These are phyloP conservation scores for Hoplodrina ambigua DNA, from an alignment of 2,888 invertebrate genomes.

Conservation along the genomic window DNA sequence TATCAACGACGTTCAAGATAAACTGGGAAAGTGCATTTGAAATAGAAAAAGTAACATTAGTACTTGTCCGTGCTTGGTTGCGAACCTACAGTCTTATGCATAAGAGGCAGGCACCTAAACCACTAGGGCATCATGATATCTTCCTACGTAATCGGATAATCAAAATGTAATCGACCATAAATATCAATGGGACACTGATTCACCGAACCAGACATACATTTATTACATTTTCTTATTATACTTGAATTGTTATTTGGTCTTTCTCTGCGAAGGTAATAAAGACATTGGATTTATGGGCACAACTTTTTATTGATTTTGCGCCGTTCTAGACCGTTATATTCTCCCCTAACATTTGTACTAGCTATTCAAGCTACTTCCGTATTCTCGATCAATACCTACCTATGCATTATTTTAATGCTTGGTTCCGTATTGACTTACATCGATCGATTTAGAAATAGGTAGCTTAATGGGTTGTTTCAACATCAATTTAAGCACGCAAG, in stretches of 20 bases:
- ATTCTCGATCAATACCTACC: constrained; percentile 40
- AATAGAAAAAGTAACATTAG: too few species aligned
- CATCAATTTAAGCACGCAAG: constrained; percentile 16
- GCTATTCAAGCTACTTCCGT: constrained; percentile 18
- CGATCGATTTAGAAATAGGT: constrained; percentile 4
- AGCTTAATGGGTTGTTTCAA: constrained; percentile 10
- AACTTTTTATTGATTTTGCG: constrained; percentile 43
- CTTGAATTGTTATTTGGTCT: constrained; percentile 7
- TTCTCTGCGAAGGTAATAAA: constrained; percentile 46
- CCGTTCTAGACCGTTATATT: constrained; percentile 23
- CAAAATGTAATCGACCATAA: constrained; percentile 39
- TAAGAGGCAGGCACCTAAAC: too few species aligned
- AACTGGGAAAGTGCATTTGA: too few species aligned
- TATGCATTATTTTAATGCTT: constrained; percentile 22
- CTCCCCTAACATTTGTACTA: constrained; percentile 11
- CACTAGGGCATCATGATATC: background rate
- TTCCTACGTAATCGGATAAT: constrained; percentile 19
- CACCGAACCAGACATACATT: constrained; percentile 25
- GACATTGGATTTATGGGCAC: constrained; percentile 43
- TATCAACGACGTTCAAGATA: too few species aligned
- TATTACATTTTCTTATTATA: constrained; percentile 37
- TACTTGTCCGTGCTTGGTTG: too few species aligned
- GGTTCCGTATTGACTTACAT: background rate
- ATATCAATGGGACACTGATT: constrained; percentile 34
- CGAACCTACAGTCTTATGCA: too few species aligned